These are phyloP conservation scores for Drosophila setifemur DNA, from an alignment of 1,140 invertebrate species.

Conservation along the genomic window DNA sequence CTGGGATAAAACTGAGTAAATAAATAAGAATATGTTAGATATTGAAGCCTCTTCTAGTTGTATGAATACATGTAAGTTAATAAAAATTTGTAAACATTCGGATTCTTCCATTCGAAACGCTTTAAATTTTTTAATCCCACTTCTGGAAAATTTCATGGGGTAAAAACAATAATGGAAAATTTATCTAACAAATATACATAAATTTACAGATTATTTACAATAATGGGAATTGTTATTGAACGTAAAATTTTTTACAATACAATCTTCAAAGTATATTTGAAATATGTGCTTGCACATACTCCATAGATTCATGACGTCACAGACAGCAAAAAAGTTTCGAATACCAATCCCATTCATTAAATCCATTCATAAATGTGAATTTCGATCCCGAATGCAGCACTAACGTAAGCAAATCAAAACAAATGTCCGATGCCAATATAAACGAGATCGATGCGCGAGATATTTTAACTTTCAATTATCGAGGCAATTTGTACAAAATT, in stretches of 20 bases:
- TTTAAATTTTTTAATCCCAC: too few species aligned
- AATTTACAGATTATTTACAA: background rate
- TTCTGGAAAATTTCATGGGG: too few species aligned
- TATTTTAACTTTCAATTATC: conserved; percentile 63
- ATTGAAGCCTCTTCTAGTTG: too few species aligned
- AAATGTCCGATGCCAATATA: conserved; percentile 32
- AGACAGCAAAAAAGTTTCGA: conserved; percentile 3
- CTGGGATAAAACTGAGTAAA: too few species aligned
- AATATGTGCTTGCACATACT: background rate
- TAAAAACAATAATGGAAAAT: background rate
- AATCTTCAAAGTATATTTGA: background rate
- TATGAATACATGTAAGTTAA: too few species aligned
- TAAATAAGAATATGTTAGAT: too few species aligned
- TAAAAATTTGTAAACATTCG: too few species aligned
- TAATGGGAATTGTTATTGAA: too few species aligned
- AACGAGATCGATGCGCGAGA: conserved; percentile 19
- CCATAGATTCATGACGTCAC: conserved; percentile 23
- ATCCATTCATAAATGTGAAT: conserved; percentile 34
- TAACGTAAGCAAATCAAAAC: conserved; percentile 54
- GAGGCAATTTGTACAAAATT: conserved; percentile 50
- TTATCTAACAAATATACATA: background rate
- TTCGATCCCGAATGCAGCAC: conserved; percentile 8
- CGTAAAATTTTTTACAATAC: background rate
- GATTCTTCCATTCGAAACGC: too few species aligned
- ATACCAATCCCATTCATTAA: conserved; percentile 24